These are phyloP conservation scores for Trissolcus basalis DNA, from an alignment of 1,140 invertebrate species.

Conservation along the genomic window DNA sequence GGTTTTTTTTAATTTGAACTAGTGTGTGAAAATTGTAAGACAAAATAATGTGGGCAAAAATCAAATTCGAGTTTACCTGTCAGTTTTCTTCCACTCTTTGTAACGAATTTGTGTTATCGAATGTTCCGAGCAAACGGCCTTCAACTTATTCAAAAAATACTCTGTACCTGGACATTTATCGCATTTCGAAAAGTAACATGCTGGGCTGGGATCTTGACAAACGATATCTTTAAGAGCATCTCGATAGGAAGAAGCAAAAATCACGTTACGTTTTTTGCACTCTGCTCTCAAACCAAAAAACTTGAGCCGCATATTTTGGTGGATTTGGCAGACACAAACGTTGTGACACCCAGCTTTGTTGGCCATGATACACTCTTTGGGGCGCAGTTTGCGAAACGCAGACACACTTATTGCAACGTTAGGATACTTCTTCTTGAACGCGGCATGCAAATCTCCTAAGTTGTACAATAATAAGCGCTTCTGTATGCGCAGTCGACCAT, in stretches of 20 bases:
- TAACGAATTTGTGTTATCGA: background rate
- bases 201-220: background rate
- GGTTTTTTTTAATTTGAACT: background rate
- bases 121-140: background rate
- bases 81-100: background rate
- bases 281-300: background rate
- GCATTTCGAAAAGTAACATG: background rate
- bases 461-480: background rate
- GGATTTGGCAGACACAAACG: background rate
- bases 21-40: too few species aligned
- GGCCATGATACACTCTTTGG: slow-evolving; percentile 4
- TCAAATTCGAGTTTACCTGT: background rate
- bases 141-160: background rate
- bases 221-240: background rate
- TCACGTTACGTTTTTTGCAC: background rate
- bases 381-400: background rate
- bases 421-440: slow-evolving; percentile 47
- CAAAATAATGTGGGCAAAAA: too few species aligned
- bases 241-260: background rate
- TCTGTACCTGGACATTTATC: background rate
- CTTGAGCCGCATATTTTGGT: background rate
- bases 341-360: slow-evolving; percentile 14
- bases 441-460: background rate
- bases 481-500: background rate
- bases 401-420: slow-evolving; percentile 30